Evolutionary conservation across 2,113 vertebrate species (phyloP), one percentile per base, ranked within the genome.

Genomic region (Pungitius pungitius): DNA sequence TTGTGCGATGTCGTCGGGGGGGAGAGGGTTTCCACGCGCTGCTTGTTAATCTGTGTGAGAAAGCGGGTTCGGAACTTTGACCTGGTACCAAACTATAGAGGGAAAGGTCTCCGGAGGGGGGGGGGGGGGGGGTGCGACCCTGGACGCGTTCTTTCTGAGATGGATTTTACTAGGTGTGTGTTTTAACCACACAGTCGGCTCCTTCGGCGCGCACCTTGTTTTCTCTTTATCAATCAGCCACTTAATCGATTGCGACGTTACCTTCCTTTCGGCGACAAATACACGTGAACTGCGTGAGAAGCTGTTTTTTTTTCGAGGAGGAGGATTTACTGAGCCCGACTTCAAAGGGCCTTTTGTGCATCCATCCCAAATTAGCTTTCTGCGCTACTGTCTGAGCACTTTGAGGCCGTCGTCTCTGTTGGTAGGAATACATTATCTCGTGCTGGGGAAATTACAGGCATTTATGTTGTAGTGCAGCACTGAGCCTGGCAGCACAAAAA

Each of bases 301-400:
- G 77, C 67, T 74, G 64, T 81, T 75, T 82, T 87, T 81, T 75
- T 82, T 87, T 59, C 61, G 39, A 56, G 45, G 57, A 37, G 65
- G 57, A 42, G 65, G 11, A 8, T 65, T 80, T 84, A n/a, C 49
- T 71, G 71, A 74, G 80, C 55, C 47, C 51, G 42, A 88, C 89
- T 89, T 92, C 88, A 90, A 91, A 91, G 88, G 65, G 57, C 88
- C n/a, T 77, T 84, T 84, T 87, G 81, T 84, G 84, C 86, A 83
- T 84, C 86, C 69, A 78, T 78, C 75, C 86, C 74, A 90, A 89
- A 91, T 90, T 84, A 89, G 86, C 85, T 62, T 80, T 83, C 73
- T 81, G 74, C 76, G 76, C 75, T 85, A 84, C 84, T 73, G 83
- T 84, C 82, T 87, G 79, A 83, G 80, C 80, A 84, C 80, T 80